Base-by-base conservation (phyloP, 2,113 vertebrate species). In the Pipra filicauda region DNA sequence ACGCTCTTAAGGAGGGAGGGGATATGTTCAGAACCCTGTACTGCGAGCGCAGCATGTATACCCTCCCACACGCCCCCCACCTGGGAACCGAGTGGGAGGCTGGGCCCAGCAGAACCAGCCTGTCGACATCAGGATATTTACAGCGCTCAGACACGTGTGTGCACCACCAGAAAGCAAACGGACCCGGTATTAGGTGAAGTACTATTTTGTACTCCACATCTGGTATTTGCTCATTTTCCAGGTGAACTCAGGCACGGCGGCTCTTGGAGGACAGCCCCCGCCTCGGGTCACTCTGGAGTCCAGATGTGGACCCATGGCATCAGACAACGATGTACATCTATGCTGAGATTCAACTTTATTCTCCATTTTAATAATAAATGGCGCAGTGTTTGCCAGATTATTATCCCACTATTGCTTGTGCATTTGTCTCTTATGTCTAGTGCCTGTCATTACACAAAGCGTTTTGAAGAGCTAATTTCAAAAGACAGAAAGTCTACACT, bases 381-480 rank as follows among this genome's bases (percentile, higher is more conserved):
- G 95, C 7, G 6, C 93, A 35, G 89, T 95, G 95, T 95, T 95
- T 98, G 91, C 97, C 88, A 93, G 94, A 96, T 92, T 97, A 96
- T 94, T 97, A 94, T 97, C 85, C 94, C 88, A 62, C 85, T 95
- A 95, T 91, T 91, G 86, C 95, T 92, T 93, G 91, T 61, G 64
- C 91, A 96, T 97, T 97, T 94, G 85, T 97, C 95, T 97, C 95
- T 96, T 93, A 93, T 93, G 94, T 96, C 96, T 97, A 97, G 95
- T 93, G 80, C 96, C 95, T 98, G 95, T 98, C 96, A 96, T 97
- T 96, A 98, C 95, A 95, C 95, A 97, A 97, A 96, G 93, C 95
- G 3, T 94, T 96, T 91, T 96, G 97, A 96, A 98, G 97, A 97
- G 92, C 96, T 97, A 92, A 97, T 97, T 98, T 97, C 96, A 90